Conservation (phyloP, 1,140 invertebrate species). For the Scaptomyza graminum region DNA sequence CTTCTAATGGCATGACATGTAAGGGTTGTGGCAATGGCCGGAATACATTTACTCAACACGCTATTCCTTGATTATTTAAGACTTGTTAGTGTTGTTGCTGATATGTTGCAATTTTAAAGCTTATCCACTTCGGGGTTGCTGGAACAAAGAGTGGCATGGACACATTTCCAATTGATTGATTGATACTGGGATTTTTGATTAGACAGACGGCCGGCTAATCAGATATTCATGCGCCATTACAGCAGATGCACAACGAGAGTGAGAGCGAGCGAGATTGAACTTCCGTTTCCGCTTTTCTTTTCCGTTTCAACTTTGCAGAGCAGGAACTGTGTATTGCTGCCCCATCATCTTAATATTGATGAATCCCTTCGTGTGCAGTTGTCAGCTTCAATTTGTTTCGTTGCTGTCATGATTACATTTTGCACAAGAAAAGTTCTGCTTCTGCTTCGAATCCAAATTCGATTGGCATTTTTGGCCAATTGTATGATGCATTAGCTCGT, state of each 20-base stretch:
- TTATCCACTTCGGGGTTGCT: not conserved
- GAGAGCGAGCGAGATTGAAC: conserved; percentile 1
- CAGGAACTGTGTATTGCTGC: not conserved
- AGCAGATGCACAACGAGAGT: conserved; percentile 17
- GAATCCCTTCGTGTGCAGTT: conserved; percentile 20
- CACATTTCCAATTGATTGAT: conserved; percentile 74
- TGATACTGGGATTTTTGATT: conserved; percentile 64
- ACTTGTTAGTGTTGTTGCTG: conserved; percentile 12
- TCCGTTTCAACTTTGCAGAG: conserved; percentile 14
- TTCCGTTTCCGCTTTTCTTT: conserved; percentile 28
- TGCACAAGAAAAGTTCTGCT: conserved; percentile 13
- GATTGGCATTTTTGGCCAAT: conserved; percentile 42
- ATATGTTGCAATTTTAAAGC: conserved; percentile 30
- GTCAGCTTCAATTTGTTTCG: conserved; percentile 69
- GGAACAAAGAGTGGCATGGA: not conserved
- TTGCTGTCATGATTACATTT: conserved; percentile 48
- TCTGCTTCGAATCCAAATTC: conserved; percentile 16
- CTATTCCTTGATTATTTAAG: not conserved
- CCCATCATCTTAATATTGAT: conserved; percentile 22
- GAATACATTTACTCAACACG: not conserved
- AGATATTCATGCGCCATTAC: conserved; percentile 76
- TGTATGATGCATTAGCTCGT: conserved; percentile 60
- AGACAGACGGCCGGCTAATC: conserved; percentile 61
- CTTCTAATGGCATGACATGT: not conserved
- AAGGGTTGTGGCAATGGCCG: not conserved